Evolutionary conservation across 2,888 invertebrate species (phyloP).

Genomic region (Campopleginae sp.): DNA sequence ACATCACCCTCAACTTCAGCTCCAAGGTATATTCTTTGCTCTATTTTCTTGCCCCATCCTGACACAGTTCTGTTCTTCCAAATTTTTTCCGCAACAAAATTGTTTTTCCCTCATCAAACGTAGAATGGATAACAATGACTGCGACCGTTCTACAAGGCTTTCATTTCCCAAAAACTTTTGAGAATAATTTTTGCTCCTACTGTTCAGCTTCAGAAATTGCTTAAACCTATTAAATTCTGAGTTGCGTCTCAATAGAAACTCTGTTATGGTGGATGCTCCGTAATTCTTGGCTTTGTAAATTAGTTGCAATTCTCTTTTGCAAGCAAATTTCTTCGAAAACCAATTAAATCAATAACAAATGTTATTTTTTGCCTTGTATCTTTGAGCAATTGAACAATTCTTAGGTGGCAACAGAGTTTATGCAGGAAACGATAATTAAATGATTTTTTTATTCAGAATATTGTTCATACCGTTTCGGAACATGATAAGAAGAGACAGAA

Average conservation of each 20-base stretch:
- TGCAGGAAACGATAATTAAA: neutral
- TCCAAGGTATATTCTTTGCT: conserved; percentile 86
- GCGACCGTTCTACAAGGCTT: neutral
- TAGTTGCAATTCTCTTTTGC: neutral
- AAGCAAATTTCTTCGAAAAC: neutral
- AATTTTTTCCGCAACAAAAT: neutral
- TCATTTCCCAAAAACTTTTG: neutral
- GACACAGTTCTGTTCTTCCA: neutral
- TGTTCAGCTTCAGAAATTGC: neutral
- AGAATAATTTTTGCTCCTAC: neutral
- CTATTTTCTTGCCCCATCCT: neutral
- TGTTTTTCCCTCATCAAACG: neutral
- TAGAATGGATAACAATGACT: neutral
- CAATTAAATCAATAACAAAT: too few species aligned
- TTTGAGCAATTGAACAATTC: too few species aligned
- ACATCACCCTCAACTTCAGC: conserved; percentile 89
- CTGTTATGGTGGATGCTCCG: too few species aligned
- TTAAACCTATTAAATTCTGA: neutral
- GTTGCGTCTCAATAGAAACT: neutral
- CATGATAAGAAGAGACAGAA: neutral
- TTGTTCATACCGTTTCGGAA: neutral
- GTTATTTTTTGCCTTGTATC: neutral
- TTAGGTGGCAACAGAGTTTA: neutral
- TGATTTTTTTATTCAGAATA: neutral
- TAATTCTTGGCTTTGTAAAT: neutral